phyloP scores from a whole-genome alignment of 23 tunicate genomes.

The Oikopleura dioica region DNA sequence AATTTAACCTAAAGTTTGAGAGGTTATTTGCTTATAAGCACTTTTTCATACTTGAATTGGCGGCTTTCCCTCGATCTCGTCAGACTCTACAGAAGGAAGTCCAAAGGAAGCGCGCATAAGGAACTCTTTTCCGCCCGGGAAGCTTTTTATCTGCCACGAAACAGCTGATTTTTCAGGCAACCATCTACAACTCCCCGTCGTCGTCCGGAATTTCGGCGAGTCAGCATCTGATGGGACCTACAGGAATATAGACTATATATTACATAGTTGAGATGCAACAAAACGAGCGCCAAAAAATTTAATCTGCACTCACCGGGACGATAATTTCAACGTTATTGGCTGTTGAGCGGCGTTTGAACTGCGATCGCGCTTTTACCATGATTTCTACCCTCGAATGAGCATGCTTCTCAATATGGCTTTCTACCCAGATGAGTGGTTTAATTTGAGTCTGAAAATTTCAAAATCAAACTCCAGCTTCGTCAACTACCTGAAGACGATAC shows the following conservation, averaged over 20 bases:
- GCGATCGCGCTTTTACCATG: constrained; percentile 95
- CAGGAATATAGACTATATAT: too few species aligned
- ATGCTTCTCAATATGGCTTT: constrained; percentile 70
- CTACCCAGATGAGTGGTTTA: constrained; percentile 89
- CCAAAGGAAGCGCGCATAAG: constrained; percentile 93
- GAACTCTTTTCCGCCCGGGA: constrained; percentile 93
- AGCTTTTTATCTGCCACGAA: constrained; percentile 68
- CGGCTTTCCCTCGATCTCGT: constrained; percentile 87
- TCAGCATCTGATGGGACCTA: constrained; percentile 88
- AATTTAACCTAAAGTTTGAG: too few species aligned
- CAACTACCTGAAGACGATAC: constrained; percentile 24
- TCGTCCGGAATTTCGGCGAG: constrained; percentile 76
- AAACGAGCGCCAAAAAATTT: too few species aligned
- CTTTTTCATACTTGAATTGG: constrained; percentile 40
- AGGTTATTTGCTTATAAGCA: too few species aligned
- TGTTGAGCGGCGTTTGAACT: constrained; percentile 80
- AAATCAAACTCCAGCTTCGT: background rate
- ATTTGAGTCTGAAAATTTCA: background rate
- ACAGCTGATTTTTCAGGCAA: constrained; percentile 43
- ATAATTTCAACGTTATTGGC: constrained; percentile 84
- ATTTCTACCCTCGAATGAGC: constrained; percentile 85
- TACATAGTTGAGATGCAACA: too few species aligned
- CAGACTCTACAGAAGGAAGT: constrained; percentile 73
- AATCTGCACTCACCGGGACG: too few species aligned
- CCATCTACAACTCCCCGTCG: constrained; percentile 89